Conservation (phyloP, 64 coral and sea anemone species). For the Dendrophyllia cribrosa region DNA sequence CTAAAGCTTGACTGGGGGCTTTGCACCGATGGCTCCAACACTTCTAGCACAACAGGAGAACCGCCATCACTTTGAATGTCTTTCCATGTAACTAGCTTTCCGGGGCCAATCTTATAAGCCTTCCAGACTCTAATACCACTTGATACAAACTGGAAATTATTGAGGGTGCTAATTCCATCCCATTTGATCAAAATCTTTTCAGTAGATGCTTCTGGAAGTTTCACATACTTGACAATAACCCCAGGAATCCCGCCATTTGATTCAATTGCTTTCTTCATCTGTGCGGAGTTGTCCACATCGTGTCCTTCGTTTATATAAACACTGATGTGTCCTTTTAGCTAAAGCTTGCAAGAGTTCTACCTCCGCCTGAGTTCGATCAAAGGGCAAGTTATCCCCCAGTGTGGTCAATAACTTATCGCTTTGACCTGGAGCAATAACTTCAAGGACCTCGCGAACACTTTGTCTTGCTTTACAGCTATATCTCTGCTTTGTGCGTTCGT, state of each 20-base stretch:
- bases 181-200: background rate
- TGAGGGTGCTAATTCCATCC: constrained; percentile 32
- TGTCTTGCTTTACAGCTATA: constrained; percentile 32
- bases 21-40: background rate
- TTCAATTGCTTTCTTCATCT: constrained; percentile 53
- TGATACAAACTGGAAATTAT: constrained; percentile 25
- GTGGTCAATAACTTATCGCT: background rate
- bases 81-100: background rate
- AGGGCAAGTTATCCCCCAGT: background rate
- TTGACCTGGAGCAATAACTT: constrained; percentile 53
- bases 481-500: constrained; percentile 37
- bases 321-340: constrained; percentile 28
- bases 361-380: background rate
- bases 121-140: constrained; percentile 11
- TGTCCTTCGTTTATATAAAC: constrained; percentile 48
- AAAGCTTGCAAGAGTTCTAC: constrained; percentile 11
- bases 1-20: background rate
- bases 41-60: background rate
- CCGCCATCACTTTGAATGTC: background rate
- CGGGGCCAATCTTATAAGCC: constrained; percentile 38
- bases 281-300: background rate
- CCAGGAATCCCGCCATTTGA: constrained; percentile 46
- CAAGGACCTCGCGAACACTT: constrained; percentile 32
- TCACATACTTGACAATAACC: constrained; percentile 24
- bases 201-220: background rate